Percentiles rank a stretch among this genome's conserved stretches.
These are phyloP conservation scores for Pachyseris speciosa DNA, from an alignment of 64 coral and sea anemone species.

Conservation along the genomic window DNA sequence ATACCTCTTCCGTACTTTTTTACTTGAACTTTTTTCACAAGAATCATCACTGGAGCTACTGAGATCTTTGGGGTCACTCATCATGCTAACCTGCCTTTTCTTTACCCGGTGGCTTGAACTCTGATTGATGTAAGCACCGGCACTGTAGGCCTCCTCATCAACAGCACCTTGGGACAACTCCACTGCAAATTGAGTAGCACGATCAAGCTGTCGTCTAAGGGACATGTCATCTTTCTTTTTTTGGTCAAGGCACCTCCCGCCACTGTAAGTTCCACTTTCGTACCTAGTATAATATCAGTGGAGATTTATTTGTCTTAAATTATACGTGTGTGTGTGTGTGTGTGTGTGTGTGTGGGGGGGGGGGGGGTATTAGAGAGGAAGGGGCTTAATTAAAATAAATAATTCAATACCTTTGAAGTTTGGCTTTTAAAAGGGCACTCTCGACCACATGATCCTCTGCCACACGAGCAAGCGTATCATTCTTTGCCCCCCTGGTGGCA, in stretches of 20 bases:
- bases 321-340: too few species aligned
- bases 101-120: conserved; percentile 40
- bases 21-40: not conserved
- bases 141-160: conserved; percentile 4
- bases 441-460: conserved; percentile 51
- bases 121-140: conserved; percentile 14
- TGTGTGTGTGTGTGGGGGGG: too few species aligned
- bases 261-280: conserved; percentile 26
- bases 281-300: too few species aligned
- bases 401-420: conserved; percentile 24
- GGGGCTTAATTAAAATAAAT: not conserved
- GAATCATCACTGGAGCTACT: too few species aligned
- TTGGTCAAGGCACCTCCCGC: conserved; percentile 23
- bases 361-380: not conserved
- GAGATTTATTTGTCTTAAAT: too few species aligned
- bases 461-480: conserved; percentile 27
- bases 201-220: conserved; percentile 37
- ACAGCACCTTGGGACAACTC: not conserved
- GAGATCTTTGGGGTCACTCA: not conserved
- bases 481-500: conserved; percentile 53
- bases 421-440: conserved; percentile 49
- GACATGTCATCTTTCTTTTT: conserved; percentile 56
- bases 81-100: not conserved
- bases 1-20: conserved; percentile 2
- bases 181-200: conserved; percentile 48